A percentile compares a stretch with the other conserved stretches of the same genome.
These are phyloP conservation scores for Hyposmocoma kahamanoa DNA, from an alignment of 1,140 invertebrate genomes.

Conservation along the genomic window DNA sequence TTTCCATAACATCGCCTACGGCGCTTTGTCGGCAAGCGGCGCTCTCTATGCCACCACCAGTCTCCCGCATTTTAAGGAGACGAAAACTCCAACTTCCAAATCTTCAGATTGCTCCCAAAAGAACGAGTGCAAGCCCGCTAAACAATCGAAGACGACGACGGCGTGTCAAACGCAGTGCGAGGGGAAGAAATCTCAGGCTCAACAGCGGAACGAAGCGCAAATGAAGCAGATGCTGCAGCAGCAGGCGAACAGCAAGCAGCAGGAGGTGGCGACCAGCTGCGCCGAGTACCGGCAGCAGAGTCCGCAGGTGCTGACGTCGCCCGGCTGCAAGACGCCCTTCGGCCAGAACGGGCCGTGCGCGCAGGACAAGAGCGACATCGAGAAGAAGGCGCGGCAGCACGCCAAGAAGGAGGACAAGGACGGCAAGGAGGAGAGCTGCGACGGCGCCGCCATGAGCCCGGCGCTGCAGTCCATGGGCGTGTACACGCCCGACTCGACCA, in stretches of 20 bases:
- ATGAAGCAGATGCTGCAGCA: slow-evolving; percentile 68
- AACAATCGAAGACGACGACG: slow-evolving; percentile 67
- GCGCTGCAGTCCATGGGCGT: slow-evolving; percentile 86
- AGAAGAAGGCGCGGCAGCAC: slow-evolving; percentile 75
- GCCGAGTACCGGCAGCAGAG: slow-evolving; percentile 56
- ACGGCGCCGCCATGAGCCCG: slow-evolving; percentile 72
- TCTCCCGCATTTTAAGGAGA: slow-evolving; percentile 65
- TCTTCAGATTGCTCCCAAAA: slow-evolving; percentile 61
- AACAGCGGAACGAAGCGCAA: slow-evolving; percentile 33
- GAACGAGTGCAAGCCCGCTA: slow-evolving; percentile 59
- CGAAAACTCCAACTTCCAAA: slow-evolving; percentile 51
- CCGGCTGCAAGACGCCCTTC: slow-evolving; percentile 51
- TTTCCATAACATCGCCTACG: slow-evolving; percentile 68
- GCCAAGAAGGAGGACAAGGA: slow-evolving; percentile 74
- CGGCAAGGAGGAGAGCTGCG: slow-evolving; percentile 69
- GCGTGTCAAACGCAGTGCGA: slow-evolving; percentile 69
- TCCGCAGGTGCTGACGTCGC: slow-evolving; percentile 53
- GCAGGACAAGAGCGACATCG: slow-evolving; percentile 61
- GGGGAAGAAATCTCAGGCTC: slow-evolving; percentile 37
- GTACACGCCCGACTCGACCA: slow-evolving; percentile 88
- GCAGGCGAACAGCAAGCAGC: slow-evolving; percentile 47
- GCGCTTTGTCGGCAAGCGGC: slow-evolving; percentile 53
- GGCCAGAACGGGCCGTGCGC: slow-evolving; percentile 53
- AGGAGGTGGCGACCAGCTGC: slow-evolving; percentile 47
- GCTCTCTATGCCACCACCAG: slow-evolving; percentile 57